Base-by-base conservation (phyloP, 2,888 invertebrate genomes). In the Apamea epomidion region DNA sequence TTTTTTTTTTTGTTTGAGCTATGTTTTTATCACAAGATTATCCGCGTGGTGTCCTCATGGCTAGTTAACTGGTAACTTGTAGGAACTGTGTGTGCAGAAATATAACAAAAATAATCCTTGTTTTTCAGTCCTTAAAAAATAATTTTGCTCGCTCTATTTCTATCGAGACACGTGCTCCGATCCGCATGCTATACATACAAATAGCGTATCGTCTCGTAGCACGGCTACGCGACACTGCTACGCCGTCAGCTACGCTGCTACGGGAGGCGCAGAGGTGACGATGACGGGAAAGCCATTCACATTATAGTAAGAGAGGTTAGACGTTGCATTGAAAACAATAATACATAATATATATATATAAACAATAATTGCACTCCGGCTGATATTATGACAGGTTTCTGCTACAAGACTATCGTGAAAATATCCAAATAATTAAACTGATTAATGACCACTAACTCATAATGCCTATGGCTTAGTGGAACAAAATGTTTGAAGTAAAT, bases 151-250 rank as follows among this genome's bases (percentile, higher is more conserved):
- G 37, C 37, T 37, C 6, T 74, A 54, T 75, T n/a, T 60, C 18
- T 29, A 48, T 42, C 25, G 37, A 64, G 29, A 64, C 29, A 45
- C 29, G 60, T 45, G 54, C 21, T 25, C n/a, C 1, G 45, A 54
- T 37, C 48, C 37, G 29, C 37, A 64, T 65, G 29, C 32, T 18
- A 62, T 25, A 32, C 5, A 32, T 16, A 76, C 18, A 37, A 45
- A 21, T 14, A 37, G 42, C 60, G 70, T 78, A 70, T 64, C 37
- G 42, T 25, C 16, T 80, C 80, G 80, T 83, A 82, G 80, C 80
- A 32, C 69, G 29, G 62, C 65, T 82, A 84, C 81, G 62, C 37
- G 25, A 37, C 8, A 42, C 37, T 45, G 84, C 85, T 80, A 84
- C 82, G 73, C 48, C 14, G 14, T 48, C 48, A 14, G 48, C 48